phyloP scores from a whole-genome alignment of 2,113 vertebrate genomes.

The Equus przewalskii region DNA sequence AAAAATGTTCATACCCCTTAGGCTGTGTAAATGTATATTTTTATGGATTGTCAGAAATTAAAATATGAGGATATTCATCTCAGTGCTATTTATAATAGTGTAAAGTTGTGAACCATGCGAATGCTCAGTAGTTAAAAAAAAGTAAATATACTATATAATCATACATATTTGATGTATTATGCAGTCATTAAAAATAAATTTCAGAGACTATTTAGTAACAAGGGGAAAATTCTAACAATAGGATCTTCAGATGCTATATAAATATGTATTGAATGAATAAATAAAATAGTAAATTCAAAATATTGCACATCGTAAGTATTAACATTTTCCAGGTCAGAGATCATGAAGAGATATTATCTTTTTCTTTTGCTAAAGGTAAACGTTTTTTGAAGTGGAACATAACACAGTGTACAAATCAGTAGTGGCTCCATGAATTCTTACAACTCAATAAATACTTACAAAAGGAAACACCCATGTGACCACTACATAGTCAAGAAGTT shows the following conservation, averaged over 20 bases:
- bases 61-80: conserved; percentile 48
- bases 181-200: conserved; percentile 66
- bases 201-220: conserved; percentile 65
- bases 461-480: background rate
- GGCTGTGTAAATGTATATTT: conserved; percentile 45
- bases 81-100: conserved; percentile 60
- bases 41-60: conserved; percentile 61
- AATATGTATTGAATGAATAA: conserved; percentile 44
- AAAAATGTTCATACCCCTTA: conserved; percentile 37
- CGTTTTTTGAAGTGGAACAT: conserved; percentile 9
- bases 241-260: conserved; percentile 49
- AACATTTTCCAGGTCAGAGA: background rate
- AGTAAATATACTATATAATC: conserved; percentile 62
- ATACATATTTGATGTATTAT: conserved; percentile 55
- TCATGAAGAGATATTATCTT: background rate
- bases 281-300: conserved; percentile 53
- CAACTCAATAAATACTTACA: background rate
- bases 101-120: conserved; percentile 63
- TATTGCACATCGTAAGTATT: background rate
- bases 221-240: background rate
- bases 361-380: conserved; percentile 49
- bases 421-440: conserved; percentile 2
- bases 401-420: background rate
- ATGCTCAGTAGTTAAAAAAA: conserved; percentile 46
- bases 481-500: background rate